These are phyloP conservation scores for Zaprionus kolodkinae DNA, from an alignment of 1,140 invertebrate species.

Conservation along the genomic window DNA sequence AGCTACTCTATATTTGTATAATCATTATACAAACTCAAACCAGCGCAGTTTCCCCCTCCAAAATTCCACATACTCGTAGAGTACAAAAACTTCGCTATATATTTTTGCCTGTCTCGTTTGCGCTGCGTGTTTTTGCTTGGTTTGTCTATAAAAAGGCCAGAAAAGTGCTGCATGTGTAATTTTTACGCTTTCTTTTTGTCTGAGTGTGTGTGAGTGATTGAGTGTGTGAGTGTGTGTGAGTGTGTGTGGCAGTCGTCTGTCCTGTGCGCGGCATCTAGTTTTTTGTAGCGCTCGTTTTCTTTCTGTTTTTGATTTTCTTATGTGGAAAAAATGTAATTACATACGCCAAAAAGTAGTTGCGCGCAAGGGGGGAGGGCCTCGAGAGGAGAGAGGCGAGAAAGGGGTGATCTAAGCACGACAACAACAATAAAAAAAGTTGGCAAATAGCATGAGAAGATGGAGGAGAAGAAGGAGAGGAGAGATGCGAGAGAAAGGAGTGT, in stretches of 20 bases:
- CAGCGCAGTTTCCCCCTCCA: too few species aligned
- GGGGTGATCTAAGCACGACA: slow-evolving; percentile 50
- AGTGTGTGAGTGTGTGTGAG: slow-evolving; percentile 17
- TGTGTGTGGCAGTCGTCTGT: slow-evolving; percentile 10
- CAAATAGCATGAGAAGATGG: slow-evolving; percentile 15
- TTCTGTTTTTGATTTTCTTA: slow-evolving; percentile 49
- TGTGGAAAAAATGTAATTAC: slow-evolving; percentile 77
- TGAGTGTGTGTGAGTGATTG: slow-evolving; percentile 21
- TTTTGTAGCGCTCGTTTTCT: slow-evolving; percentile 33
- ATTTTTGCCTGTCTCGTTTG: neutral
- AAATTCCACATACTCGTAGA: neutral
- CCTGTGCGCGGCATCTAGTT: slow-evolving; percentile 38
- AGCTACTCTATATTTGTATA: too few species aligned
- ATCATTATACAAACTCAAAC: too few species aligned
- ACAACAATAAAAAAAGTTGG: slow-evolving; percentile 21
- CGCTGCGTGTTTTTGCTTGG: slow-evolving; percentile 10
- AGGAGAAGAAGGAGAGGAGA: neutral
- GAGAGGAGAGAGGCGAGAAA: neutral
- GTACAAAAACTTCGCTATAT: neutral
- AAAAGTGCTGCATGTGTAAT: slow-evolving; percentile 79
- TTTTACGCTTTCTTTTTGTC: slow-evolving; percentile 64
- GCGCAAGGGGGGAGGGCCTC: slow-evolving; percentile 18
- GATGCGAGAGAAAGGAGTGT: slow-evolving; percentile 52
- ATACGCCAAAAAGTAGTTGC: slow-evolving; percentile 74
- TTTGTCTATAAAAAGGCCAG: slow-evolving; percentile 54